Percentiles rank a stretch among this genome's conserved stretches.
phyloP scores from a whole-genome alignment of 2,888 invertebrate genomes.

The Lochmaea crataegi region DNA sequence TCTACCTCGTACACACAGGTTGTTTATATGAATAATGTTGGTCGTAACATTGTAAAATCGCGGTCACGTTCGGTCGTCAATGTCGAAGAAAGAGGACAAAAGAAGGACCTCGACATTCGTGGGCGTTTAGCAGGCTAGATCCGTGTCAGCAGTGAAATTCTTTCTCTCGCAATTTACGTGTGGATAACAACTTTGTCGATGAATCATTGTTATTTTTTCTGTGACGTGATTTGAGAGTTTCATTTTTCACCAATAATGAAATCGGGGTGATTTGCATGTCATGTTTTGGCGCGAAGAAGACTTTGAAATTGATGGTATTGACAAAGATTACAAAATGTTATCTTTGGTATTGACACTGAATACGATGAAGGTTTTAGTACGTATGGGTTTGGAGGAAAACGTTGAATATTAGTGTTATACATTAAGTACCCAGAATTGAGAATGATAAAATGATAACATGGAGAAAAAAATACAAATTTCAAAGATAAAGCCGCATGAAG shows the following conservation, averaged over 20 bases:
- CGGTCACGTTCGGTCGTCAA: conserved; percentile 28
- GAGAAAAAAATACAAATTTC: too few relatives aligned
- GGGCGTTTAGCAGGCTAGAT: conserved; percentile 26
- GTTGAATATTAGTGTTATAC: too few relatives aligned
- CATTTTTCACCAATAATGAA: conserved; percentile 10
- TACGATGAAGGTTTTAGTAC: background rate
- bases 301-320: background rate
- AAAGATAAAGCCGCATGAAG: too few relatives aligned
- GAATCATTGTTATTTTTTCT: conserved; percentile 26
- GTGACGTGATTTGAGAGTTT: conserved; percentile 15
- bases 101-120: conserved; percentile 35
- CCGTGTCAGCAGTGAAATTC: conserved; percentile 41
- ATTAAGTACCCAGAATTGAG: too few relatives aligned
- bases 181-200: conserved; percentile 24
- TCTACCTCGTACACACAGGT: background rate
- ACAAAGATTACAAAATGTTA: too few relatives aligned
- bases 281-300: background rate
- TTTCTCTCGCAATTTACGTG: conserved; percentile 25
- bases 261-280: background rate
- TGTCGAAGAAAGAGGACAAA: conserved; percentile 27
- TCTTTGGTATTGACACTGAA: background rate
- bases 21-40: background rate
- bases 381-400: too few relatives aligned
- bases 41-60: conserved; percentile 14
- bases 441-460: too few relatives aligned